These are phyloP conservation scores for Euborellia annulipes DNA, from an alignment of 1,140 invertebrate genomes.

Conservation along the genomic window DNA sequence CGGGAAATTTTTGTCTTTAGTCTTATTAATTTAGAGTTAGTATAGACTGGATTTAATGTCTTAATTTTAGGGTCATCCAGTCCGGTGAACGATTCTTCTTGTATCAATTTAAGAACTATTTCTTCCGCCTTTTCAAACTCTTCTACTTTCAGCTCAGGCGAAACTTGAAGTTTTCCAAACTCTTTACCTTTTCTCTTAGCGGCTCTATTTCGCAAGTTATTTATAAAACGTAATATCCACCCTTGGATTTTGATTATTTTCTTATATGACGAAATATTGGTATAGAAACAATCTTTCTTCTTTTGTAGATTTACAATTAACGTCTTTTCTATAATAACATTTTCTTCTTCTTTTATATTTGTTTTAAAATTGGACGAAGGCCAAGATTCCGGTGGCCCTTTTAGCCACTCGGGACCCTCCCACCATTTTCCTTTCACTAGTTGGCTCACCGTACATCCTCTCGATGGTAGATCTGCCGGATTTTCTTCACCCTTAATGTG, in stretches of 20 bases:
- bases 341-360: constrained; percentile 10
- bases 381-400: constrained; percentile 13
- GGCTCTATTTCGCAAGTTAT: constrained; percentile 10
- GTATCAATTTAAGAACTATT: constrained; percentile 1
- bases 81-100: constrained; percentile 5
- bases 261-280: constrained; percentile 15
- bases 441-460: constrained; percentile 21
- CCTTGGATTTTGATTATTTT: constrained; percentile 18
- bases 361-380: constrained; percentile 4
- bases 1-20: constrained; percentile 5
- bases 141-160: constrained; percentile 2
- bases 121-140: constrained; percentile 6
- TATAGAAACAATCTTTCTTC: constrained; percentile 4
- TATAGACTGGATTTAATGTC: neutral
- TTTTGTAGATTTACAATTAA: neutral
- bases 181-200: constrained; percentile 1
- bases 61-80: neutral
- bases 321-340: neutral
- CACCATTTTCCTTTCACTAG: constrained; percentile 24
- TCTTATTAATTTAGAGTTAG: constrained; percentile 1
- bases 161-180: too few relatives aligned
- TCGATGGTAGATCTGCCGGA: constrained; percentile 27
- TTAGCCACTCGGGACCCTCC: constrained; percentile 25
- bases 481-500: constrained; percentile 25
- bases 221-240: constrained; percentile 17